phyloP scores from a whole-genome alignment of 2,797 vertebrate genomes.

The Gymnodraco acuticeps region DNA sequence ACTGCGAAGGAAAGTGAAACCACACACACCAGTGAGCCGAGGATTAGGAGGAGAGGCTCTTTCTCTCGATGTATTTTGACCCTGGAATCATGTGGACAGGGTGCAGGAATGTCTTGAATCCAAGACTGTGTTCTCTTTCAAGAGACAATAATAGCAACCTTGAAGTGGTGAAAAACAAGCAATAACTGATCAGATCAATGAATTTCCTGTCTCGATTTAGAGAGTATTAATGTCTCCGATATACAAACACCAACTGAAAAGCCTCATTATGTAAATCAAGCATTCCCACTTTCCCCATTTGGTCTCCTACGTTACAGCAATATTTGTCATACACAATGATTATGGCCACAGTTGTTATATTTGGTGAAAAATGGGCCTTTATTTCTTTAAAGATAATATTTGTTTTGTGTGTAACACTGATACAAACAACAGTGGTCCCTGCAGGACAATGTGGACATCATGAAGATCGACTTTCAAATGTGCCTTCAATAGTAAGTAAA shows the following conservation, averaged over 20 bases:
- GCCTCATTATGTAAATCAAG: neutral
- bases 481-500: constrained; percentile 65
- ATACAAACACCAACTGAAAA: neutral
- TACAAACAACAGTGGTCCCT: constrained; percentile 75
- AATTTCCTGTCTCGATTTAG: neutral
- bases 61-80: constrained; percentile 30
- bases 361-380: constrained; percentile 82
- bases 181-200: constrained; percentile 16
- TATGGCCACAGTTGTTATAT: constrained; percentile 72
- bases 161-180: constrained; percentile 1
- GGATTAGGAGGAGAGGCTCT: constrained; percentile 54
- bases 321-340: constrained; percentile 75
- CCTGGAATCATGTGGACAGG: constrained; percentile 19
- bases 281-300: neutral
- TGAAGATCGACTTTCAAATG: constrained; percentile 65
- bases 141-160: constrained; percentile 1
- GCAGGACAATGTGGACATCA: constrained; percentile 52
- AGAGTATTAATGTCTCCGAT: neutral
- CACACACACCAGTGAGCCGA: constrained; percentile 86
- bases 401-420: constrained; percentile 67
- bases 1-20: constrained; percentile 96
- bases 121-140: neutral
- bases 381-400: constrained; percentile 71
- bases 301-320: constrained; percentile 20
- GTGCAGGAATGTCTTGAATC: neutral